A percentile compares a stretch with the other conserved stretches of the same genome.
phyloP scores from a whole-genome alignment of 2,113 vertebrate genomes.

The Enhydra lutris region DNA sequence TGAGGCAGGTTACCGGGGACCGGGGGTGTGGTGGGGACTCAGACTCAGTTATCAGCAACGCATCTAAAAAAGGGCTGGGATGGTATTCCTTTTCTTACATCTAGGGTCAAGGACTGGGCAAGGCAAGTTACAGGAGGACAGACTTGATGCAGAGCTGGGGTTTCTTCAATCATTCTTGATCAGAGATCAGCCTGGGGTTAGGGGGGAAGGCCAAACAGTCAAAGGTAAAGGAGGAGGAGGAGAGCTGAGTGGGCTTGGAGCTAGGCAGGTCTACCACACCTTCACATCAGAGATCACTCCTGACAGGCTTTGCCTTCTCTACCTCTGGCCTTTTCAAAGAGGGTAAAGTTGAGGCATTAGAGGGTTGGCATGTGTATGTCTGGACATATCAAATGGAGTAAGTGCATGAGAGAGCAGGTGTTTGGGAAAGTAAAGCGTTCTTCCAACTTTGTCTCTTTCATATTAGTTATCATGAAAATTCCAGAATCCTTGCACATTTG shows the following conservation, averaged over 20 bases:
- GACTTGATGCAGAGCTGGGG: background rate
- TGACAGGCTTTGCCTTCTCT: background rate
- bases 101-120: background rate
- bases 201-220: background rate
- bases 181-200: background rate
- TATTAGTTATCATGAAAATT: background rate
- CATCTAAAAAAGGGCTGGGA: background rate
- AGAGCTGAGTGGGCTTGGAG: too few relatives aligned
- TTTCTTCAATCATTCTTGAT: background rate
- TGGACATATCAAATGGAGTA: too few relatives aligned
- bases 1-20: background rate
- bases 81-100: background rate
- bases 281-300: background rate
- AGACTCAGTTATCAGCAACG: background rate
- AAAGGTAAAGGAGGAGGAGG: background rate
- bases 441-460: background rate
- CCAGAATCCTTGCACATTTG: background rate
- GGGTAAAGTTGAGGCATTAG: background rate
- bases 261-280: accelerated
- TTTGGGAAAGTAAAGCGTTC: background rate
- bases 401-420: too few relatives aligned
- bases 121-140: background rate
- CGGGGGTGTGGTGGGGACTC: accelerated
- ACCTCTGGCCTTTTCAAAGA: background rate
- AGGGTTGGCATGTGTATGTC: accelerated